Conservation (phyloP, 2,888 invertebrate species). For the Allophyes oxyacanthae region DNA sequence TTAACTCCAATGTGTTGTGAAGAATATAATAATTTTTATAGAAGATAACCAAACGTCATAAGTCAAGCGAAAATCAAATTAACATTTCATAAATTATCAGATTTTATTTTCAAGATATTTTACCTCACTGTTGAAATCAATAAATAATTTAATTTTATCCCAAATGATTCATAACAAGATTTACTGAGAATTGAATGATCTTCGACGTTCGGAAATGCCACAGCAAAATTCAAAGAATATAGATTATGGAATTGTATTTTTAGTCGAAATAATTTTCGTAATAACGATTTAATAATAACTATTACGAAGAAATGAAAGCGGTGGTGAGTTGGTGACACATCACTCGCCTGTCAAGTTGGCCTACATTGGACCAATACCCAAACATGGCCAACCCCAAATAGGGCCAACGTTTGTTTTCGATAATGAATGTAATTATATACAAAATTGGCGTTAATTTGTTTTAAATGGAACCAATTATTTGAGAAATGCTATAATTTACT, state of each 20-base stretch:
- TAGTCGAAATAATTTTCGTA: slow-evolving; percentile 16
- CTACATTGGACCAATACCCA: slow-evolving; percentile 57
- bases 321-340: slow-evolving; percentile 49
- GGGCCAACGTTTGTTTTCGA: slow-evolving; percentile 54
- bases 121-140: slow-evolving; percentile 2
- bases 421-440: slow-evolving; percentile 54
- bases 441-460: slow-evolving; percentile 54
- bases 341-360: slow-evolving; percentile 53
- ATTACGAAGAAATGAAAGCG: slow-evolving; percentile 52
- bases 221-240: slow-evolving; percentile 9
- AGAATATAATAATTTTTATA: too few species aligned
- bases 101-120: slow-evolving; percentile 23
- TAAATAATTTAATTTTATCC: slow-evolving; percentile 19
- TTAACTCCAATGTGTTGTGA: too few species aligned
- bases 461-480: slow-evolving; percentile 42
- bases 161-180: slow-evolving; percentile 39
- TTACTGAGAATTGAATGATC: slow-evolving; percentile 14
- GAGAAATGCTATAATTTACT: slow-evolving; percentile 24
- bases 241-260: slow-evolving; percentile 19
- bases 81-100: slow-evolving; percentile 11
- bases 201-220: slow-evolving; percentile 36
- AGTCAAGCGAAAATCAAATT: too few species aligned
- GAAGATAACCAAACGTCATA: too few species aligned
- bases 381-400: slow-evolving; percentile 54
- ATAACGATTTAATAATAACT: slow-evolving; percentile 28